Base-by-base conservation (phyloP, 1,140 invertebrate genomes). In the Agrilus planipennis region DNA sequence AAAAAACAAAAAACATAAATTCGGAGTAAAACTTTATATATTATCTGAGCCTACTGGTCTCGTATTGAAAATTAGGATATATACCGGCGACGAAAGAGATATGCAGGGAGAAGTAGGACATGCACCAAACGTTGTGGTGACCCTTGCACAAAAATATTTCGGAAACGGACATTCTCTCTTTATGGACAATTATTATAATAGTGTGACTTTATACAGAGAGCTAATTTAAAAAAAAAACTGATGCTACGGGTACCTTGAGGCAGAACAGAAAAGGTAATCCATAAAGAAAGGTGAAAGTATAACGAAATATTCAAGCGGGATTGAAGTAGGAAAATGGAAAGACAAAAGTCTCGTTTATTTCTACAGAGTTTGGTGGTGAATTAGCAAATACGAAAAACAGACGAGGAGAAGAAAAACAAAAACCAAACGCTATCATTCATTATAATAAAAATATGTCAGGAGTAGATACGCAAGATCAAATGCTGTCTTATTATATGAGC, bases 11-110 rank as follows among this genome's bases (percentile, higher is more conserved):
- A 34, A 21, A 38, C 51, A 54, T 47, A 47, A 50, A 49, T 59
- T 57, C 39, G 48, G 47, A 34, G 50, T 59, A 29, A 60, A 59
- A 49, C 17, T 61, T 11, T 55, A 53, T 36, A 61, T 60, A 47
- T 20, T 60, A 14, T 52, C 50, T 34, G 49, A 35, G 38, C 15
- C 39, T 12, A 28, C 49, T 37, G 40, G 32, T n/a, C 36, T 35
- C 36, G 16, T 42, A 22, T 21, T 42, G n/a, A 21, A 43, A 15
- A 37, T 43, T 20, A 15, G 30, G 17, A 34, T 37, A 21, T 43
- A 43, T 34, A 35, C 17, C 14, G 19, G 19, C 4, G 17, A 12
- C 14, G 34, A 14, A 9, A 18, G 4, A 10, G 16, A 16, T 18
- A 34, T 25, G 22, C 5, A 15, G 12, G 15, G 27, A 4, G 22